phyloP scores from a whole-genome alignment of 2,888 invertebrate genomes.

The Chirona hameri region DNA sequence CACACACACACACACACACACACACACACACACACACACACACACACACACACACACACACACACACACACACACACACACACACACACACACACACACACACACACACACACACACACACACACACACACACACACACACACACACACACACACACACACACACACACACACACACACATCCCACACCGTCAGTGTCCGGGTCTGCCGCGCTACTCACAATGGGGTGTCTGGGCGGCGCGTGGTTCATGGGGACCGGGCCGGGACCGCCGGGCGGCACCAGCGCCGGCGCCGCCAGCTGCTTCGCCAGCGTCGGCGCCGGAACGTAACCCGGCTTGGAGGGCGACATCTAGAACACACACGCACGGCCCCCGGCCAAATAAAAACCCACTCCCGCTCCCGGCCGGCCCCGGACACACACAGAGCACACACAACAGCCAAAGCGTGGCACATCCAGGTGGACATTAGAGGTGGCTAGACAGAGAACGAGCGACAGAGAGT shows the following conservation, averaged over 20 bases:
- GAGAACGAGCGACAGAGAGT: too few species aligned
- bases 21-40: too few species aligned
- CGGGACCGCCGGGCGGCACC: neutral
- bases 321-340: neutral
- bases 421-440: neutral
- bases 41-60: too few species aligned
- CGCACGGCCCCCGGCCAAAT: neutral
- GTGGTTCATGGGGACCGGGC: neutral
- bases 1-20: too few species aligned
- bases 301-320: constrained; percentile 9
- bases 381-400: neutral
- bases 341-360: neutral
- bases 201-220: neutral
- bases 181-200: too few species aligned
- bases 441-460: neutral
- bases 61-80: too few species aligned
- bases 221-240: neutral
- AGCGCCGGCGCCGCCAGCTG: constrained; percentile 6
- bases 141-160: too few species aligned
- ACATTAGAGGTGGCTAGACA: too few species aligned
- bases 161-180: too few species aligned
- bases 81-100: too few species aligned
- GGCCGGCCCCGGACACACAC: neutral
- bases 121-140: too few species aligned
- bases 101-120: too few species aligned